Conservation (phyloP, 2,113 vertebrate species). For the Syrmaticus mikado region DNA sequence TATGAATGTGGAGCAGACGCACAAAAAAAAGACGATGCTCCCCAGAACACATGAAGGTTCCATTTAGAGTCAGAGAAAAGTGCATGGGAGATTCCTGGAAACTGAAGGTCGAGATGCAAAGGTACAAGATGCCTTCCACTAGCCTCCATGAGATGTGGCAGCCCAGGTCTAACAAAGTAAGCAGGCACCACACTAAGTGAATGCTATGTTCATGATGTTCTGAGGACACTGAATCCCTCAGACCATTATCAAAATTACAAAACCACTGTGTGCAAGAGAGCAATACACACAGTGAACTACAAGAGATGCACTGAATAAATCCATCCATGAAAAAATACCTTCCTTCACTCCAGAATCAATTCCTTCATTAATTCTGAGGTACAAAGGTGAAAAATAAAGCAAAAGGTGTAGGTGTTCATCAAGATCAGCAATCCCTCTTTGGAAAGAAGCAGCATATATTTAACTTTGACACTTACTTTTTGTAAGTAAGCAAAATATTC, state of each 20-base stretch:
- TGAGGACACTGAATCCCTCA: background rate
- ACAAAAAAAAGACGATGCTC: background rate
- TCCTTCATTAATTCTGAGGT: background rate
- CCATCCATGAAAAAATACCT: background rate
- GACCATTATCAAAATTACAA: background rate
- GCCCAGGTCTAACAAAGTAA: background rate
- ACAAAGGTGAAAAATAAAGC: background rate
- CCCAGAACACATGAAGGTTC: background rate
- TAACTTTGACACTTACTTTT: background rate
- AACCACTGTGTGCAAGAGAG: background rate
- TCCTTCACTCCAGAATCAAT: background rate
- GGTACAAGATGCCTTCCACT: background rate
- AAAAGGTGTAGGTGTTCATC: background rate
- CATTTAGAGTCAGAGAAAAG: rapidly evolving
- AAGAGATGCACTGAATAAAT: background rate
- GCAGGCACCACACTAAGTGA: background rate
- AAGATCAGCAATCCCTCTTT: background rate
- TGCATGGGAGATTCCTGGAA: background rate
- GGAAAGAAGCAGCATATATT: background rate
- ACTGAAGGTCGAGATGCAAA: background rate
- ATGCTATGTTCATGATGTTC: rapidly evolving
- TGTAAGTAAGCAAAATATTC: background rate
- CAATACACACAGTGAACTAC: background rate
- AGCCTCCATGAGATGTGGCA: background rate
- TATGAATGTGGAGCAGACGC: background rate